Evolutionary conservation across 2,797 vertebrate genomes (phyloP), one percentile per base, ranked within the genome.

Genomic region (Meriones psammophilus): DNA sequence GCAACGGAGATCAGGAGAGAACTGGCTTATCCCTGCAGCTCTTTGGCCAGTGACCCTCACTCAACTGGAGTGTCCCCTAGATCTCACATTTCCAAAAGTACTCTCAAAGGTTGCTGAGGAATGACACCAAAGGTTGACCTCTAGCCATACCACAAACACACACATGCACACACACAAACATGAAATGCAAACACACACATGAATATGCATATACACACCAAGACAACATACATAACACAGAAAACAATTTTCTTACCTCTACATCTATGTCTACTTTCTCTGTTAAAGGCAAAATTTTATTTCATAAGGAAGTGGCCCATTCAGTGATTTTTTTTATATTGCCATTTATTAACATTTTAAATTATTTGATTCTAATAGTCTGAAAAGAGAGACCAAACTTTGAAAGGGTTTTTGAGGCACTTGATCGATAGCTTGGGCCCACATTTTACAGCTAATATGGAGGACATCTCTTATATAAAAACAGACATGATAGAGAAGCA

Each of bases 331-430:
- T 64, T 50, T 87, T 89, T 78, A 74, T 24, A 69, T 62, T 50
- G 5, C 60, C 64, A 13, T 54, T 42, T 50, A 36, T 58, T 58
- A 50, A 89, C 33, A 74, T 50, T 88, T 30, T 46, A 12, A 83
- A 81, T 84, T 66, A 7, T 64, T 60, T 26, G 39, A 68, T 76
- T 84, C n/a, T 78, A 69, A 46, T 85, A 24, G 84, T 76, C 54
- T 88, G 77, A 84, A 90, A 88, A 92, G 20, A 69, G 83, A 94
- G 33, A n/a, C 50, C 28, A 30, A 80, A 26, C 46, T 33, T 60
- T 88, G 33, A 30, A 81, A 64, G 68, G 62, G 20, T 62, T 58
- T 77, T 87, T 26, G 8, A 77, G 39, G 69, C 58, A 24, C 39
- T 46, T 88, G 54, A 79, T 66, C 46, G 26, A 73, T 36, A 62